Percentiles rank a stretch among this genome's conserved stretches.
Conservation (phyloP, 2,113 vertebrate species). For the Aegotheles bennettii region DNA sequence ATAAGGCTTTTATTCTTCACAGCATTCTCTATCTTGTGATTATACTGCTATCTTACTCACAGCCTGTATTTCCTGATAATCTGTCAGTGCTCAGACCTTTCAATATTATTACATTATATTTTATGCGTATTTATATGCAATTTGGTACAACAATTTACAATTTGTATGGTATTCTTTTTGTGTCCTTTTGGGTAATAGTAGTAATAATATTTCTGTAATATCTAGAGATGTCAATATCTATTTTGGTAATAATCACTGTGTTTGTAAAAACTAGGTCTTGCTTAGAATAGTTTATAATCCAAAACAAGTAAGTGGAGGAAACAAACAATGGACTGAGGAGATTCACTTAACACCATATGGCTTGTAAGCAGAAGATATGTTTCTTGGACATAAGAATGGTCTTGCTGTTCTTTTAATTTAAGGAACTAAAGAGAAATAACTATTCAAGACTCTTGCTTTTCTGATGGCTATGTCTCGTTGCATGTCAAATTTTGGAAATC, state of each 20-base stretch:
- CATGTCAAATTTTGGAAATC: neutral
- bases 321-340: neutral
- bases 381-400: neutral
- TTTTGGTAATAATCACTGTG: neutral
- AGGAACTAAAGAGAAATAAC: neutral
- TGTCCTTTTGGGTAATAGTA: neutral
- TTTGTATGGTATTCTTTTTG: neutral
- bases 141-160: neutral
- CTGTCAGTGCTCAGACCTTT: neutral
- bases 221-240: neutral
- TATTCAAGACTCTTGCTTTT: neutral
- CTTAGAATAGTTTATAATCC: neutral
- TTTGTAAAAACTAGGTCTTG: neutral
- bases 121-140: neutral
- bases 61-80: neutral
- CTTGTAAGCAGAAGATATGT: neutral
- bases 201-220: neutral
- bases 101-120: neutral
- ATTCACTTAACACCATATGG: accelerated
- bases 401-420: neutral
- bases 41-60: neutral
- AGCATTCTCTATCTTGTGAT: neutral
- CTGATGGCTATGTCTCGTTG: neutral
- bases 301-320: neutral
- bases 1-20: neutral